These are phyloP conservation scores for Andricus quercusramuli DNA, from an alignment of 2,888 invertebrate species.

Conservation along the genomic window DNA sequence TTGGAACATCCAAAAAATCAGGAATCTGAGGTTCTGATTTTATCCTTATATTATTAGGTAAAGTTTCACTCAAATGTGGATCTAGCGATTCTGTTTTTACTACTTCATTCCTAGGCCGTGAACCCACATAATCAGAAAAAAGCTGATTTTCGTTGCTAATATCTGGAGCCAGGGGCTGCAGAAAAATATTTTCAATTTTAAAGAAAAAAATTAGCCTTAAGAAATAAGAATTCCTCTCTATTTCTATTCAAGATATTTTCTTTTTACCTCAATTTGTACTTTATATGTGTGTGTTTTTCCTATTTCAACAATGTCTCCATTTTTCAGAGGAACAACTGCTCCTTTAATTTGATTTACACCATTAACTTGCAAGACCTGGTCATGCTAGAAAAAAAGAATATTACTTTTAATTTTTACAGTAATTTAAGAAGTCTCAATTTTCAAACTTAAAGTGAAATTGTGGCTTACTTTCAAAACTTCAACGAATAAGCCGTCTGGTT, in stretches of 20 bases:
- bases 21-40: background rate
- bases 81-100: background rate
- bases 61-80: background rate
- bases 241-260: background rate
- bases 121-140: background rate
- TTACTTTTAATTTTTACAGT: background rate
- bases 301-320: background rate
- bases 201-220: background rate
- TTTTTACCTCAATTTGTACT: slow-evolving; percentile 1
- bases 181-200: background rate
- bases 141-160: background rate
- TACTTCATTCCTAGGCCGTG: background rate
- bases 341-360: background rate
- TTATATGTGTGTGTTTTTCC: background rate
- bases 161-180: background rate
- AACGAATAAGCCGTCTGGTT: background rate
- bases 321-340: background rate
- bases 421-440: background rate
- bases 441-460: background rate
- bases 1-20: background rate
- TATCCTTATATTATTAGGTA: too few relatives aligned
- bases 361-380: background rate
- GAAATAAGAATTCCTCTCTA: too few relatives aligned
- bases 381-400: background rate
- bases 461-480: background rate